phyloP scores from a whole-genome alignment of 2,888 invertebrate genomes.

The Epinotia brunnichana region DNA sequence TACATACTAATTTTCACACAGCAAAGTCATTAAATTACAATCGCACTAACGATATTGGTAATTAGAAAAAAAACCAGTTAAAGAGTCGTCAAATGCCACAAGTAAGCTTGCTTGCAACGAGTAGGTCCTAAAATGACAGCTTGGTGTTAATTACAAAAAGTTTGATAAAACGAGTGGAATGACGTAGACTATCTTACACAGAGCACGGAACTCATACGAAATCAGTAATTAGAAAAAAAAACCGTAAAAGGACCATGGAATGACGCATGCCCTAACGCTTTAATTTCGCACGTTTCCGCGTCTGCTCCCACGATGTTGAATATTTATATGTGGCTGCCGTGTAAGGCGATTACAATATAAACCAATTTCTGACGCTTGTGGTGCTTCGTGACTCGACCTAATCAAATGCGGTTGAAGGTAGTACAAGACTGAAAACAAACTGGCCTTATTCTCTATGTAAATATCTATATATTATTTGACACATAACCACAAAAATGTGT shows the following conservation, averaged over 20 bases:
- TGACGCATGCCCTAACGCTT: conserved; percentile 12
- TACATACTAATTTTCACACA: no score
- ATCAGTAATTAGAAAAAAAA: conserved; percentile 4
- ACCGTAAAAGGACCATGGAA: neutral
- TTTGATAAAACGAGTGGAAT: neutral
- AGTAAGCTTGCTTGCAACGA: neutral
- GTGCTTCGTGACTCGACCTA: conserved; percentile 43
- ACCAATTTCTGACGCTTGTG: conserved; percentile 46
- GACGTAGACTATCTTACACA: neutral
- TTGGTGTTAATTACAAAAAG: neutral
- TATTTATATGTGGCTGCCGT: conserved; percentile 7
- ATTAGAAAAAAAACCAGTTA: neutral
- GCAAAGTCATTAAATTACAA: neutral
- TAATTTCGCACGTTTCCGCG: conserved; percentile 34
- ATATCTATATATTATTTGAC: no score
- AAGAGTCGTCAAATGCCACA: neutral
- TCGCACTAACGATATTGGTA: neutral
- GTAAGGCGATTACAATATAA: conserved; percentile 41
- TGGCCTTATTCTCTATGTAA: neutral
- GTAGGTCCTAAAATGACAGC: neutral
- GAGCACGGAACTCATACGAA: neutral
- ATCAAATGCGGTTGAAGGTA: conserved; percentile 36
- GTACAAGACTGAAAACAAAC: conserved; percentile 1
- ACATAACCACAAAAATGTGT: no score
- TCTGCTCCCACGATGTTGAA: conserved; percentile 26